Percentiles rank a stretch among this genome's conserved stretches.
Evolutionary conservation across 1,140 invertebrate genomes (phyloP).

Genomic region (Diabrotica virgifera): DNA sequence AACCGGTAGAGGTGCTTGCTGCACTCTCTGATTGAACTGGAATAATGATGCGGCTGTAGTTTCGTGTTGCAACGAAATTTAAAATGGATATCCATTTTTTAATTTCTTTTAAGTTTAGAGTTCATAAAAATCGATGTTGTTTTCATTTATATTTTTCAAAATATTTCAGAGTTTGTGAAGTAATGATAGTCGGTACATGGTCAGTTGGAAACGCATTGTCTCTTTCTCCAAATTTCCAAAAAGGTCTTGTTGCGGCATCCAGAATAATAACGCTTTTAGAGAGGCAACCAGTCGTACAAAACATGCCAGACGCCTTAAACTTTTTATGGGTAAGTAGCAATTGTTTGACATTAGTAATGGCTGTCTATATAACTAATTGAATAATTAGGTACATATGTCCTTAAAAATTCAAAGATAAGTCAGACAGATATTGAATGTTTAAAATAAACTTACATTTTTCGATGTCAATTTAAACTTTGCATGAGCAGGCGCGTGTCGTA

Average conservation of each 20-base stretch:
- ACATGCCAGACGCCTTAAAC: conserved; percentile 23
- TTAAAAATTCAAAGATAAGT: too few species aligned
- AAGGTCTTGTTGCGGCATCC: conserved; percentile 76
- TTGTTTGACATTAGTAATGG: background rate
- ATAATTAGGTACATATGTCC: background rate
- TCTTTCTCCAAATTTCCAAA: conserved; percentile 85
- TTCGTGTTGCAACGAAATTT: background rate
- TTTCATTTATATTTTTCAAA: background rate
- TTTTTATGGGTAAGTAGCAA: conserved; percentile 18
- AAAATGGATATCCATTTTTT: background rate
- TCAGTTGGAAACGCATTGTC: conserved; percentile 82
- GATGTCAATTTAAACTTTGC: too few species aligned
- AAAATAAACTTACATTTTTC: too few species aligned
- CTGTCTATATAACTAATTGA: background rate
- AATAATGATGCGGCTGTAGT: too few species aligned
- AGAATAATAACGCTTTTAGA: conserved; percentile 66
- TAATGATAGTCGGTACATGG: conserved; percentile 82
- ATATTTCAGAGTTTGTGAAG: conserved; percentile 69
- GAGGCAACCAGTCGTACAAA: conserved; percentile 54
- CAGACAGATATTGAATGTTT: too few species aligned
- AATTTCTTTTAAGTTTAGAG: background rate
- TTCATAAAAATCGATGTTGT: background rate
- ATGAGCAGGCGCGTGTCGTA: too few species aligned
- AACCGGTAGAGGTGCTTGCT: too few species aligned
- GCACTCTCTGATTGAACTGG: too few species aligned